These are phyloP conservation scores for Anser brachyrhynchus DNA, from an alignment of 2,113 vertebrate species.

Conservation along the genomic window DNA sequence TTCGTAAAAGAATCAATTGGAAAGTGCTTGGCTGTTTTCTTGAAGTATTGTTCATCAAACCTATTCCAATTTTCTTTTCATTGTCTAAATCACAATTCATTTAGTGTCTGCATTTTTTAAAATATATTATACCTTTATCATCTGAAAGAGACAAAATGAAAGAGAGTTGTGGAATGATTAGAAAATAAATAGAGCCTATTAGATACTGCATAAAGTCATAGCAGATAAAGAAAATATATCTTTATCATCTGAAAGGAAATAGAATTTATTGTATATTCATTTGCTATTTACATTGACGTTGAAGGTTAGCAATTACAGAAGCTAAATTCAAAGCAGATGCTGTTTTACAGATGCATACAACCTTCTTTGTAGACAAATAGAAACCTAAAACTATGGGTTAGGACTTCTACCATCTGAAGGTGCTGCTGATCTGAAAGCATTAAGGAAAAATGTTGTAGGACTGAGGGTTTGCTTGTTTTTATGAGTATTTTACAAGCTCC, in stretches of 20 bases:
- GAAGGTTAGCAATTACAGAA: not conserved
- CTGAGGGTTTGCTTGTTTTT: not conserved
- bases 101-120: not conserved
- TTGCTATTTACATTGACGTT: not conserved
- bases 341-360: not conserved
- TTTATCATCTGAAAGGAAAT: not conserved
- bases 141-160: not conserved
- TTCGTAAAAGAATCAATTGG: not conserved
- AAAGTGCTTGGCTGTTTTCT: not conserved
- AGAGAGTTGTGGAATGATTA: not conserved
- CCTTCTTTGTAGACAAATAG: not conserved
- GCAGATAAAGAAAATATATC: not conserved
- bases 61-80: not conserved
- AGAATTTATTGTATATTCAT: not conserved
- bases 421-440: not conserved
- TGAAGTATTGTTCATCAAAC: not conserved
- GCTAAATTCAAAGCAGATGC: not conserved
- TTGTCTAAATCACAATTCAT: not conserved
- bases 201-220: not conserved
- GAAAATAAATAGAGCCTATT: not conserved
- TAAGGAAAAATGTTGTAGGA: not conserved
- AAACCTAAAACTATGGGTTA: not conserved
- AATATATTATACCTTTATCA: not conserved
- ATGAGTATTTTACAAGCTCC: not conserved
- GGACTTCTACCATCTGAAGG: not conserved